Percentiles rank a stretch among this genome's conserved stretches.
These are phyloP conservation scores for Acanthosoma haemorrhoidale DNA, from an alignment of 2,888 invertebrate genomes.

Conservation along the genomic window DNA sequence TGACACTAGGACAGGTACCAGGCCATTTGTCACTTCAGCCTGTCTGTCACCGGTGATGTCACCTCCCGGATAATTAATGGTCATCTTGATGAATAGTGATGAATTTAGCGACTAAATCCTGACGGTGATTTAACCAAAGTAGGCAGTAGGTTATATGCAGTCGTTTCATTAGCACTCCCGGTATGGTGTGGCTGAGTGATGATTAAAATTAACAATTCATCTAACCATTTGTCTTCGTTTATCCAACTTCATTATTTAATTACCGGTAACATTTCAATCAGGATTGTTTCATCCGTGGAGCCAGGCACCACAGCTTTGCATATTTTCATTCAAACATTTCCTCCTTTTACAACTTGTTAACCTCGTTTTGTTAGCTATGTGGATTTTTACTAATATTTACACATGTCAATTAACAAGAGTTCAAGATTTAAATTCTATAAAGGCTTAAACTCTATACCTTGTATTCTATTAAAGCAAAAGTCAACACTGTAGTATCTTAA, in stretches of 20 bases:
- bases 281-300: too few relatives aligned
- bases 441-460: too few relatives aligned
- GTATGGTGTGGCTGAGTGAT: background rate
- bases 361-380: too few relatives aligned
- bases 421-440: too few relatives aligned
- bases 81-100: conserved; percentile 1
- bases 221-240: background rate
- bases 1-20: too few relatives aligned
- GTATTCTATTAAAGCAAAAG: too few relatives aligned
- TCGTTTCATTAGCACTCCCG: background rate
- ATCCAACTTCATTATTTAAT: conserved; percentile 1
- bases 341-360: too few relatives aligned
- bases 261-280: background rate
- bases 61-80: background rate
- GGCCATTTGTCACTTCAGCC: background rate
- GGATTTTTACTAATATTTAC: too few relatives aligned
- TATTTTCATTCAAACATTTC: too few relatives aligned
- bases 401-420: too few relatives aligned
- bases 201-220: background rate
- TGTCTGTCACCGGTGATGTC: background rate
- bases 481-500: too few relatives aligned
- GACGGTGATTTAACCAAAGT: background rate
- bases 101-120: conserved; percentile 4
- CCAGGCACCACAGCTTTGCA: too few relatives aligned
- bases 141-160: background rate